Percentiles rank a stretch among this genome's conserved stretches.
These are phyloP conservation scores for Chironomus striatipennis DNA, from an alignment of 1,140 invertebrate genomes.

Conservation along the genomic window DNA sequence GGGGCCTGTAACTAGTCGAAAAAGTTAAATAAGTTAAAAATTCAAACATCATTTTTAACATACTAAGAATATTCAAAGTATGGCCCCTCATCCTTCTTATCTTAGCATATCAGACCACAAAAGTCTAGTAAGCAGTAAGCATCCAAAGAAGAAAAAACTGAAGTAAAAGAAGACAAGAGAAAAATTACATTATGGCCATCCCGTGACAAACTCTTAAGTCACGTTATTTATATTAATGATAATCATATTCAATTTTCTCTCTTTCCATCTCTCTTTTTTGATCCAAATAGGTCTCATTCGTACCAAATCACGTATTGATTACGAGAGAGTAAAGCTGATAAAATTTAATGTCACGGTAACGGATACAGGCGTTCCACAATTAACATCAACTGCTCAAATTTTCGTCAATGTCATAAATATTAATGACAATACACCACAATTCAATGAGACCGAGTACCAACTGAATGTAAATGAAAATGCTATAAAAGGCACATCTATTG, in stretches of 20 bases:
- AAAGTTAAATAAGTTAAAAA: no score
- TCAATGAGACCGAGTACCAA: slow-evolving; percentile 57
- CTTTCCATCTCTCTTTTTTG: slow-evolving; percentile 24
- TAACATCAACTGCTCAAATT: slow-evolving; percentile 63
- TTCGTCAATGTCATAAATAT: slow-evolving; percentile 71
- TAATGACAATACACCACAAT: slow-evolving; percentile 79
- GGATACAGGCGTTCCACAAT: slow-evolving; percentile 74
- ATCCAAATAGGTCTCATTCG: slow-evolving; percentile 60
- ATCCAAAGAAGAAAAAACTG: no score
- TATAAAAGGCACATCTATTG: slow-evolving; percentile 54
- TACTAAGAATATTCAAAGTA: no score
- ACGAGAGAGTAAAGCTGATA: slow-evolving; percentile 63
- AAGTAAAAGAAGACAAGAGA: no score
- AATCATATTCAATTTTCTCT: slow-evolving; percentile 21
- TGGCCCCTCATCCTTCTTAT: no score
- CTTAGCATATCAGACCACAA: no score
- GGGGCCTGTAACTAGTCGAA: no score
- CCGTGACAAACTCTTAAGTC: slow-evolving; percentile 9
- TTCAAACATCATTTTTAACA: no score
- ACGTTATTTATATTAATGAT: slow-evolving; percentile 20
- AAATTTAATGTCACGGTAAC: slow-evolving; percentile 72
- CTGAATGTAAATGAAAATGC: slow-evolving; percentile 67
- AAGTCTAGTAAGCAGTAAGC: no score
- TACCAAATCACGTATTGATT: slow-evolving; percentile 71
- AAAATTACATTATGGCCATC: background rate